Conservation (phyloP, 1,140 invertebrate genomes). For the Drosophila micromelanica region DNA sequence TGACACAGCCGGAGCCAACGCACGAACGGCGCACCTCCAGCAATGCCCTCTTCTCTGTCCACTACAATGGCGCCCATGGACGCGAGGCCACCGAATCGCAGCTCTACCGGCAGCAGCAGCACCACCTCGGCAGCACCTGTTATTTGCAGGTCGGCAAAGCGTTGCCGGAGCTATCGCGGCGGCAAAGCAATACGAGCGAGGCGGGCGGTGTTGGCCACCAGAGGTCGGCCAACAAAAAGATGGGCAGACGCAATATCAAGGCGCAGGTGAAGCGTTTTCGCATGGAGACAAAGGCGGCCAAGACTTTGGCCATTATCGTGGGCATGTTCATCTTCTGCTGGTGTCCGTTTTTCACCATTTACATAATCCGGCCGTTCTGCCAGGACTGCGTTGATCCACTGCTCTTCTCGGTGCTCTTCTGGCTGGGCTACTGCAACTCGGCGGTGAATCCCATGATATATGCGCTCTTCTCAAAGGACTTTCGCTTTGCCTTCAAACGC, state of each 20-base stretch:
- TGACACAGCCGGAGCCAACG: slow-evolving; percentile 61
- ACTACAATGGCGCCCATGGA: slow-evolving; percentile 70
- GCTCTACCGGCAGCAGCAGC: slow-evolving; percentile 82
- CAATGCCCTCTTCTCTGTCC: slow-evolving; percentile 72
- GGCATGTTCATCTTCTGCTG: slow-evolving; percentile 96
- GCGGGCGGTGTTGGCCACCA: slow-evolving; percentile 72
- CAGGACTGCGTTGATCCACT: slow-evolving; percentile 88
- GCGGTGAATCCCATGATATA: slow-evolving; percentile 95
- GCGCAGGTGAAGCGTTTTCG: slow-evolving; percentile 87
- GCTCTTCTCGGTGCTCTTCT: slow-evolving; percentile 93
- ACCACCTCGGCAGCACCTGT: slow-evolving; percentile 86
- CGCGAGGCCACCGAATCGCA: slow-evolving; percentile 72
- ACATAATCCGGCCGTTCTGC: slow-evolving; percentile 91
- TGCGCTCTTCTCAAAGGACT: slow-evolving; percentile 93
- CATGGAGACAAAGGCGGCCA: slow-evolving; percentile 94
- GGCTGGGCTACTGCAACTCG: slow-evolving; percentile 97
- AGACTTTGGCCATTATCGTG: slow-evolving; percentile 95
- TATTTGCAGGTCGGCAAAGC: slow-evolving; percentile 86
- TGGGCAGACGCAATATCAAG: slow-evolving; percentile 85
- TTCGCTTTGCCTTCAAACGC: slow-evolving; percentile 93
- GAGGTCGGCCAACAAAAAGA: slow-evolving; percentile 87
- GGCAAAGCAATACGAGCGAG: slow-evolving; percentile 84
- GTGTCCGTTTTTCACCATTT: slow-evolving; percentile 95
- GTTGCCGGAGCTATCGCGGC: slow-evolving; percentile 67
- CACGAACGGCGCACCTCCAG: slow-evolving; percentile 60